Conservation (phyloP, 2,113 vertebrate genomes). For the Bufo bufo region DNA sequence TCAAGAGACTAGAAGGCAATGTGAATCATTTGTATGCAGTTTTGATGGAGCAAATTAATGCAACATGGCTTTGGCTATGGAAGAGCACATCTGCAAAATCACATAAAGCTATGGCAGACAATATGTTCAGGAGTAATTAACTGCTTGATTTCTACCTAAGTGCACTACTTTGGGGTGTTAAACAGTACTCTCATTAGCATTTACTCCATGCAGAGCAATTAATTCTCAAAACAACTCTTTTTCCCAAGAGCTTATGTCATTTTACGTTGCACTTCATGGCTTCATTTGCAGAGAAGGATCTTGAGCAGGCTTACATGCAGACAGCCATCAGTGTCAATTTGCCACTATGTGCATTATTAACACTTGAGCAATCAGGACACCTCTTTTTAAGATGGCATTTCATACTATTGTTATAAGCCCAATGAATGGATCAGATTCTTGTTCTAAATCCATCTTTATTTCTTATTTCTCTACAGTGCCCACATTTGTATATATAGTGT, state of each 20-base stretch:
- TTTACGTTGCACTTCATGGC: conserved; percentile 41
- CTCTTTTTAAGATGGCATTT: conserved; percentile 10
- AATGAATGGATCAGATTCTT: not conserved
- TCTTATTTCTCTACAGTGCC: not conserved
- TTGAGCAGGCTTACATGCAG: conserved; percentile 23
- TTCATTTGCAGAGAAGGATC: conserved; percentile 28
- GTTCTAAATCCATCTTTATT: not conserved
- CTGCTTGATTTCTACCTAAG: conserved; percentile 57
- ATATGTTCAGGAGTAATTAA: conserved; percentile 61
- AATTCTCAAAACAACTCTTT: conserved; percentile 66
- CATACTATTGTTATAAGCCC: not conserved
- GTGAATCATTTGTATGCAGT: conserved; percentile 36
- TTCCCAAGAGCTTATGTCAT: conserved; percentile 65
- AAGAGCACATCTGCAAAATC: conserved; percentile 62
- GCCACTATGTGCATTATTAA: not conserved
- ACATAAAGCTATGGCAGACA: conserved; percentile 55
- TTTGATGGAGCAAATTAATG: conserved; percentile 54
- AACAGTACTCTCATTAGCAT: conserved; percentile 58
- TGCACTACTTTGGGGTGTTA: conserved; percentile 53
- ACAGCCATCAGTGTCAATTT: conserved; percentile 39
- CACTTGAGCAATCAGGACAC: not conserved
- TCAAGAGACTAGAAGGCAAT: not conserved
- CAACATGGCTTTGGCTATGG: conserved; percentile 57
- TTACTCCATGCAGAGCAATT: conserved; percentile 62
- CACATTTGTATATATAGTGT: not conserved